Conservation (phyloP, 2,888 invertebrate genomes). For the Ctenicera cuprea region DNA sequence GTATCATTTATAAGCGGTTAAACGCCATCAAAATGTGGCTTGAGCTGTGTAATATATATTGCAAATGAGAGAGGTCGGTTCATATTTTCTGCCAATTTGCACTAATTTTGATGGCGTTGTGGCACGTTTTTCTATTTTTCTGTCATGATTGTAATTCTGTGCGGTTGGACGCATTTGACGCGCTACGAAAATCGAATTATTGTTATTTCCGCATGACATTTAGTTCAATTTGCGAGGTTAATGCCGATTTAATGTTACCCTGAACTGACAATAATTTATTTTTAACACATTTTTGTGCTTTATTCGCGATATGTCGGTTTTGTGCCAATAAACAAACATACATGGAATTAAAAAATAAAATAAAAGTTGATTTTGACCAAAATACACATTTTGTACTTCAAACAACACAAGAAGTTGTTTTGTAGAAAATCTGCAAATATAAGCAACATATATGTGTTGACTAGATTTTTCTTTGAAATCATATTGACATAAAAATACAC, state of each 20-base stretch:
- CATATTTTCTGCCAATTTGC: constrained; percentile 73
- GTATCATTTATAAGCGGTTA: constrained; percentile 17
- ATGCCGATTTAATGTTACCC: constrained; percentile 45
- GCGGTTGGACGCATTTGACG: constrained; percentile 67
- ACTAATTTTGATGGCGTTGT: constrained; percentile 73
- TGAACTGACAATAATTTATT: constrained; percentile 41
- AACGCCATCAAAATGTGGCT: constrained; percentile 47
- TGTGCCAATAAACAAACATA: no score
- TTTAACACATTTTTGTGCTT: not conserved
- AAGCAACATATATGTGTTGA: no score
- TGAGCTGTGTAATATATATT: constrained; percentile 55
- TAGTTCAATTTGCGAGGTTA: constrained; percentile 60
- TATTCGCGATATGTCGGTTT: no score
- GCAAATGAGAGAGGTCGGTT: constrained; percentile 66
- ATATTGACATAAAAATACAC: no score
- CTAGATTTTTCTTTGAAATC: no score
- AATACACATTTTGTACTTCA: no score
- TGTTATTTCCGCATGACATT: constrained; percentile 70
- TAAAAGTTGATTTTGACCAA: no score
- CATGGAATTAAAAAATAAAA: no score
- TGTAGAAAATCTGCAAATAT: no score
- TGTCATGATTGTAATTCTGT: constrained; percentile 71
- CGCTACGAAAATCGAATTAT: constrained; percentile 68
- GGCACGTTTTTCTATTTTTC: constrained; percentile 72
- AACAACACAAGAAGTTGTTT: no score